Evolutionary conservation across 1,140 invertebrate species (phyloP).

Genomic region (Ips nitidus): DNA sequence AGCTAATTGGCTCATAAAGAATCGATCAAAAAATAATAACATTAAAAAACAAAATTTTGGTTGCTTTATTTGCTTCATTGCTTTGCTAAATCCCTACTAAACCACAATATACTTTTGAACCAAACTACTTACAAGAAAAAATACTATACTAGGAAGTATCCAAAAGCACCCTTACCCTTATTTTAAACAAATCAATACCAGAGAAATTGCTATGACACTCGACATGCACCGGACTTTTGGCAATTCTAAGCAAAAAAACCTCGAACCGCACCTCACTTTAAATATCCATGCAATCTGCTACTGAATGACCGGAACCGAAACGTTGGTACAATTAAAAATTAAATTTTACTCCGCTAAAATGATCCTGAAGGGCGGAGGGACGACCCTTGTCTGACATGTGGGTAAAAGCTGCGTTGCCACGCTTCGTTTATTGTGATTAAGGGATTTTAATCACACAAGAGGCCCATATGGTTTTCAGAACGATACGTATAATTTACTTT

Average conservation of each 20-base stretch:
- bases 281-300: background rate
- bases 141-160: too few species aligned
- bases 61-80: too few species aligned
- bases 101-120: too few species aligned
- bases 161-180: constrained; percentile 1
- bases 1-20: too few species aligned
- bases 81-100: too few species aligned
- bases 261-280: background rate
- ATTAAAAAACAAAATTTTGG: too few species aligned
- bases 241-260: background rate
- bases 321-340: constrained; percentile 11
- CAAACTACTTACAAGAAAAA: too few species aligned
- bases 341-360: background rate
- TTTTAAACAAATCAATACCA: constrained; percentile 15
- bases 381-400: constrained; percentile 8
- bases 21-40: too few species aligned
- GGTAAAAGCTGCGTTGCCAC: constrained; percentile 6
- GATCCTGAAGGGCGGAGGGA: constrained; percentile 13
- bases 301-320: background rate
- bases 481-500: too few species aligned
- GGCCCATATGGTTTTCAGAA: too few species aligned
- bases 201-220: background rate
- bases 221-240: background rate
- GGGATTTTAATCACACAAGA: too few species aligned
- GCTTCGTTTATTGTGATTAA: too few species aligned